A percentile compares a stretch with the other conserved stretches of the same genome.
Conservation (phyloP, 2,797 vertebrate species). For the Moxostoma hubbsi region DNA sequence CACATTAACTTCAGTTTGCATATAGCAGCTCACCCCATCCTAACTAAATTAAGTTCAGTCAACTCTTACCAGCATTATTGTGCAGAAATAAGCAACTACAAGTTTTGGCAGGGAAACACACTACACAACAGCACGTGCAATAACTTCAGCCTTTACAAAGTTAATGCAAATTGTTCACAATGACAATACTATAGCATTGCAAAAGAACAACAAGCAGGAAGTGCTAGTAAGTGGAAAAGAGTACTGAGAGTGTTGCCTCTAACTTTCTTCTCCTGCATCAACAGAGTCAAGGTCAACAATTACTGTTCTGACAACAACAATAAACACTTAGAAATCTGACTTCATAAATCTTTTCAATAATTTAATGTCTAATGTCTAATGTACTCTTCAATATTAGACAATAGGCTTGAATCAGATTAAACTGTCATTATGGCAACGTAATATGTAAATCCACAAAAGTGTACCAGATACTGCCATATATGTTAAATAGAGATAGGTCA, state of each 20-base stretch:
- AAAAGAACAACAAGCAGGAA: constrained; percentile 12
- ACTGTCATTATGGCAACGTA: background rate
- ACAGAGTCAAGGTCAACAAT: background rate
- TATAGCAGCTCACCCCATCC: constrained; percentile 17
- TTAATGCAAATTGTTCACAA: background rate
- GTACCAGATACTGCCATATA: background rate
- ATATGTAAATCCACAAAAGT: background rate
- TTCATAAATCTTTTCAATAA: background rate
- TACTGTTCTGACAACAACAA: background rate
- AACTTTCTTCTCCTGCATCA: background rate
- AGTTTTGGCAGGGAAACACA: background rate
- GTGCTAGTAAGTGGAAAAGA: constrained; percentile 1
- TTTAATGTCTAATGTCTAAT: background rate
- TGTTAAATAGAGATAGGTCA: background rate
- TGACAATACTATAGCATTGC: background rate
- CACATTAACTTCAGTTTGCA: background rate
- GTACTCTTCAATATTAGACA: constrained; percentile 17
- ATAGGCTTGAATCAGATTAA: background rate
- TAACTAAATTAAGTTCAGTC: constrained; percentile 13
- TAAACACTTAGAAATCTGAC: background rate
- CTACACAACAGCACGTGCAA: background rate
- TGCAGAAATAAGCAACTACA: background rate
- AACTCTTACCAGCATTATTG: background rate
- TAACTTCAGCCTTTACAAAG: background rate
- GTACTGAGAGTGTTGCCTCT: background rate